These are phyloP conservation scores for Caenorhabditis sp. DNA, from an alignment of 2,888 invertebrate species.

Conservation along the genomic window DNA sequence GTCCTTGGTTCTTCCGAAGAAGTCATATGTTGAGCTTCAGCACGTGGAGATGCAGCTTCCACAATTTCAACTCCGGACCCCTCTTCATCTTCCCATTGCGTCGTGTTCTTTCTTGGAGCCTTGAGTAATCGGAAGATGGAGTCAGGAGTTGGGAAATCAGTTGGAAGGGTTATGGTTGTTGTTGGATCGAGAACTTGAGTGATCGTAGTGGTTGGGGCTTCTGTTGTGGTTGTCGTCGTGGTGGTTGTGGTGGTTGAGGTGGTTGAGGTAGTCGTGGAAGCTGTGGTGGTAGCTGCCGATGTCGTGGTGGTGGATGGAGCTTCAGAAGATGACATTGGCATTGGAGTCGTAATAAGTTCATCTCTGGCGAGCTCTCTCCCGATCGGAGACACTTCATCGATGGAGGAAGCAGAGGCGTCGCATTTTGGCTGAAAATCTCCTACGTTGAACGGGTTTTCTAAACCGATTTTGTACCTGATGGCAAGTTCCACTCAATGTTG, in stretches of 20 bases:
- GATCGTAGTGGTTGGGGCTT: constrained; percentile 30
- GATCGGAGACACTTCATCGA: constrained; percentile 49
- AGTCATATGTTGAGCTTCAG: constrained; percentile 50
- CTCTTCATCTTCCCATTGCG: constrained; percentile 48
- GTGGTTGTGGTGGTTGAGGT: constrained; percentile 31
- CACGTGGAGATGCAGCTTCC: constrained; percentile 25
- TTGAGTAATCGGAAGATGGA: constrained; percentile 62
- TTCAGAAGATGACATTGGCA: constrained; percentile 29
- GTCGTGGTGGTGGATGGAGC: constrained; percentile 38
- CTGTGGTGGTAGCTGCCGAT: constrained; percentile 39
- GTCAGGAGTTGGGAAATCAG: constrained; percentile 67
- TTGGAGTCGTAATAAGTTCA: constrained; percentile 57
- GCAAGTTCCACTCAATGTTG: constrained; percentile 74
- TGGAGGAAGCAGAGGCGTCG: constrained; percentile 46
- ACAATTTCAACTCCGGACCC: constrained; percentile 51
- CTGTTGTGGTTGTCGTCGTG: constrained; percentile 37
- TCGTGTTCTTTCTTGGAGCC: constrained; percentile 41
- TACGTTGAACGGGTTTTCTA: neutral
- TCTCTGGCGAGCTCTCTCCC: constrained; percentile 61
- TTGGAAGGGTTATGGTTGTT: constrained; percentile 66
- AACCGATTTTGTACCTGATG: constrained; percentile 34
- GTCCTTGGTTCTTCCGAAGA: constrained; percentile 56
- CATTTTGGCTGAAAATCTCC: constrained; percentile 57
- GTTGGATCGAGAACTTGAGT: constrained; percentile 54
- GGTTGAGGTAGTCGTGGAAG: constrained; percentile 17